Evolutionary conservation across 2,113 vertebrate species (phyloP).

Genomic region (Pagrus major): DNA sequence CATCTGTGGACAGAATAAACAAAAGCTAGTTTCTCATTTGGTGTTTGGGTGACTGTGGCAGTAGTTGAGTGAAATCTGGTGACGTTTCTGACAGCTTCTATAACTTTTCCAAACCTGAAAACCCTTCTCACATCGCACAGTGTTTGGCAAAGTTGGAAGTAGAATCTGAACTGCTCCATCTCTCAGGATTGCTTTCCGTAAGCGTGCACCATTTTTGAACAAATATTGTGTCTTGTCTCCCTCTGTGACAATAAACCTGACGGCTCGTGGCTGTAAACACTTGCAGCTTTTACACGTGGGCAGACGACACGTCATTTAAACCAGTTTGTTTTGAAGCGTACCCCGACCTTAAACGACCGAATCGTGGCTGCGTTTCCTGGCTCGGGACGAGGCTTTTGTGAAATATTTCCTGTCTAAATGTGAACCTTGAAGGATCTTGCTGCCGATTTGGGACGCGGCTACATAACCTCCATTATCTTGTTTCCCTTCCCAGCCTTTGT

Average conservation of each 20-base stretch:
- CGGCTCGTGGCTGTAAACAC: not conserved
- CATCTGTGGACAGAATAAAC: too few species aligned
- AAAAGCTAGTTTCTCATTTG: too few species aligned
- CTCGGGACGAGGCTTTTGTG: not conserved
- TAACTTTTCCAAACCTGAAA: too few species aligned
- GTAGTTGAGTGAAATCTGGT: too few species aligned
- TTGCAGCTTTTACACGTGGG: not conserved
- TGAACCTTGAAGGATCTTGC: conserved; percentile 21
- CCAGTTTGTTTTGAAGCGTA: not conserved
- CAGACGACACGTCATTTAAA: not conserved
- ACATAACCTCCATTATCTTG: conserved; percentile 44
- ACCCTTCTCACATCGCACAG: too few species aligned
- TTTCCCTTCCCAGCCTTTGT: conserved; percentile 52
- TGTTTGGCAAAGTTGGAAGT: too few species aligned
- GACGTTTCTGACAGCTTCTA: too few species aligned
- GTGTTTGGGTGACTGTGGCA: too few species aligned
- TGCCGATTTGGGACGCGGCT: conserved; percentile 27
- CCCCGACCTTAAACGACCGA: not conserved
- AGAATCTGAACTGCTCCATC: too few species aligned
- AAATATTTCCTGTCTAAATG: not conserved
- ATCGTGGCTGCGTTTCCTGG: not conserved
- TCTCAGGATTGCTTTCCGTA: too few species aligned
- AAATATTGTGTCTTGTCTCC: not conserved
- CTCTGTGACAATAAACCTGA: not conserved
- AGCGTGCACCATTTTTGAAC: not conserved